Evolutionary conservation across 2,888 invertebrate genomes (phyloP).

Genomic region (Archips crataeganus): DNA sequence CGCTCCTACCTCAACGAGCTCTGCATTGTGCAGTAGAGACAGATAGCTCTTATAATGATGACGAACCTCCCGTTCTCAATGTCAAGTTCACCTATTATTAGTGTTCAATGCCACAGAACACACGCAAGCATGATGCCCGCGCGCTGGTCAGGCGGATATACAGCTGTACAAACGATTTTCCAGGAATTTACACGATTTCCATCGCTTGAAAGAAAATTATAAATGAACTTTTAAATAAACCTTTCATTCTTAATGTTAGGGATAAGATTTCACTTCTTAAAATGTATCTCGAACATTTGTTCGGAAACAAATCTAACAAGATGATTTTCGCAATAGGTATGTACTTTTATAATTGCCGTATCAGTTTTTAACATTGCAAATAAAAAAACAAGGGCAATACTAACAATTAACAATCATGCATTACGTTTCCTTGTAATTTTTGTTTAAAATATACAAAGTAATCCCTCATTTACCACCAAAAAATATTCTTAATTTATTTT

Average conservation of each 20-base stretch:
- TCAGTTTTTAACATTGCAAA: neutral
- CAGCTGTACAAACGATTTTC: slow-evolving; percentile 42
- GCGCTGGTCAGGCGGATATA: slow-evolving; percentile 63
- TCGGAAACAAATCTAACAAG: too few species aligned
- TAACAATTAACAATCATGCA: too few species aligned
- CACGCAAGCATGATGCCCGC: slow-evolving; percentile 74
- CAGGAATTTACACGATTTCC: slow-evolving; percentile 15
- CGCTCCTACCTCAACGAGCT: slow-evolving; percentile 61
- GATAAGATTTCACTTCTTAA: neutral
- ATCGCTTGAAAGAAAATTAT: neutral
- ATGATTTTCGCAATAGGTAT: neutral
- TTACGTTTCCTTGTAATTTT: neutral
- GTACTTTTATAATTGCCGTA: neutral
- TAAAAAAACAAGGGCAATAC: too few species aligned
- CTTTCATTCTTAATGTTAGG: neutral
- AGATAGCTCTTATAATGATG: slow-evolving; percentile 74
- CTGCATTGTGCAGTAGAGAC: slow-evolving; percentile 68
- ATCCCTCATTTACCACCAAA: too few species aligned
- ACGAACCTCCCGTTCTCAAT: slow-evolving; percentile 84
- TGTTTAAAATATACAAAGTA: neutral
- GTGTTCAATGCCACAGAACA: slow-evolving; percentile 84
- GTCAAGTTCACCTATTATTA: slow-evolving; percentile 86
- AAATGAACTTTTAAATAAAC: neutral
- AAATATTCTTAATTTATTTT: neutral
- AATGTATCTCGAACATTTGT: too few species aligned